These are phyloP conservation scores for Melinaea menophilus DNA, from an alignment of 2,888 invertebrate genomes.

Conservation along the genomic window DNA sequence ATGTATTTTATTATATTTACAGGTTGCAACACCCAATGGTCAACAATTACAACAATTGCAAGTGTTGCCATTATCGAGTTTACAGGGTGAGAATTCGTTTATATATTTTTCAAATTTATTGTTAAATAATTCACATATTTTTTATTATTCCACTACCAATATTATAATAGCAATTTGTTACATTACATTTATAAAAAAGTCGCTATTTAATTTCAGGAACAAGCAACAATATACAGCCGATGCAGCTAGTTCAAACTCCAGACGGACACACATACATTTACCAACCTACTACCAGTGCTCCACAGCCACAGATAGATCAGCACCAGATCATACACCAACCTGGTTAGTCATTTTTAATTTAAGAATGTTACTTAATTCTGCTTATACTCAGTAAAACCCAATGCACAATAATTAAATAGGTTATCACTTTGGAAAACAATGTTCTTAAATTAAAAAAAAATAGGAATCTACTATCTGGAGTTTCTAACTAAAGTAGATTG, in stretches of 20 bases:
- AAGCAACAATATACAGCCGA: conserved; percentile 85
- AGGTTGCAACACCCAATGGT: conserved; percentile 80
- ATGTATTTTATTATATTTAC: conserved; percentile 39
- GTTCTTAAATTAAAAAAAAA: too few relatives aligned
- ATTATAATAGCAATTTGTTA: not conserved
- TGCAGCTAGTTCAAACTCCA: conserved; percentile 93
- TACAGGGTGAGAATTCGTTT: conserved; percentile 62
- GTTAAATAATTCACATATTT: conserved; percentile 1
- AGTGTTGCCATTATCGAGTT: conserved; percentile 83
- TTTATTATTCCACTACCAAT: not conserved
- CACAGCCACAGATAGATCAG: conserved; percentile 62
- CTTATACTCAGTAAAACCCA: too few relatives aligned
- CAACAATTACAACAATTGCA: conserved; percentile 84
- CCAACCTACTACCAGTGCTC: conserved; percentile 80
- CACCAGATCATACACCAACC: conserved; percentile 71
- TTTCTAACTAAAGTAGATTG: too few relatives aligned
- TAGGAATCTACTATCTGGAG: too few relatives aligned
- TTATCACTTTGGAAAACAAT: too few relatives aligned
- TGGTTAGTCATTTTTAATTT: conserved; percentile 49
- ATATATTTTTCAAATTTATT: not conserved
- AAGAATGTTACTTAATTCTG: too few relatives aligned
- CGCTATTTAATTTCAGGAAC: conserved; percentile 46
- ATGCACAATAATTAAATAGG: too few relatives aligned
- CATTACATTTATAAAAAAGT: not conserved
- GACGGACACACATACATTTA: conserved; percentile 96